A percentile compares a stretch with the other conserved stretches of the same genome.
phyloP scores from a whole-genome alignment of 2,888 invertebrate genomes.

The Sipunculus nudus region DNA sequence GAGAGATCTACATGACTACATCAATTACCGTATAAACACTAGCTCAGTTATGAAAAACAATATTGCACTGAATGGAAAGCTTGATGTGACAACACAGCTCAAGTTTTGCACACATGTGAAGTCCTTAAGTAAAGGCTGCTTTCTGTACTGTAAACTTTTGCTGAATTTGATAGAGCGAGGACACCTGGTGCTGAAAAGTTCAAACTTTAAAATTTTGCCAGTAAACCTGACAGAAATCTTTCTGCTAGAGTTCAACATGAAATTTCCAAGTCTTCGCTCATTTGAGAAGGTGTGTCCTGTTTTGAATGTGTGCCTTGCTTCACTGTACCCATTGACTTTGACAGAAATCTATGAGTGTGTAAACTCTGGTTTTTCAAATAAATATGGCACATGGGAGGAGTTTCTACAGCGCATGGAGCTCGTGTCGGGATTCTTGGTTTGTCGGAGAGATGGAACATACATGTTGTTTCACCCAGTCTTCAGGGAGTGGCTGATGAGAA shows the following conservation, averaged over 20 bases:
- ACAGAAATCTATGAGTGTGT: constrained; percentile 93
- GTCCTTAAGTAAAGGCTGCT: constrained; percentile 83
- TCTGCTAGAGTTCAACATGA: constrained; percentile 87
- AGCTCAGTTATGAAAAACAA: constrained; percentile 86
- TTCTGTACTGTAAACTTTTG: constrained; percentile 89
- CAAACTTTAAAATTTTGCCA: constrained; percentile 80
- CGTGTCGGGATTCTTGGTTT: constrained; percentile 87
- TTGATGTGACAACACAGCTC: constrained; percentile 53
- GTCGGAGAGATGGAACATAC: constrained; percentile 89
- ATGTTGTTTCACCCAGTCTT: constrained; percentile 98
- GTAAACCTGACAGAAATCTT: constrained; percentile 74
- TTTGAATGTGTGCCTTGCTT: constrained; percentile 88
- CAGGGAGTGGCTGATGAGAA: constrained; percentile 93
- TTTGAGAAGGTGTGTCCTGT: constrained; percentile 87
- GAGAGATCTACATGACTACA: constrained; percentile 84
- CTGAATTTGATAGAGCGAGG: constrained; percentile 92
- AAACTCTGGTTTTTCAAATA: constrained; percentile 83
- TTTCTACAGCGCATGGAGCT: constrained; percentile 88
- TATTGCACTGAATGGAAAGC: constrained; percentile 61
- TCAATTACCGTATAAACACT: constrained; percentile 82
- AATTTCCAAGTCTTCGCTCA: constrained; percentile 87
- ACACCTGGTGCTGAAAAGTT: constrained; percentile 90
- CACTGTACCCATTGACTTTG: constrained; percentile 87
- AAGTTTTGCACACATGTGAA: constrained; percentile 85
- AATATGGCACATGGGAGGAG: constrained; percentile 87